Percentiles rank a stretch among this genome's conserved stretches.
These are phyloP conservation scores for Megastigmus dorsalis DNA, from an alignment of 2,888 invertebrate genomes.

Conservation along the genomic window DNA sequence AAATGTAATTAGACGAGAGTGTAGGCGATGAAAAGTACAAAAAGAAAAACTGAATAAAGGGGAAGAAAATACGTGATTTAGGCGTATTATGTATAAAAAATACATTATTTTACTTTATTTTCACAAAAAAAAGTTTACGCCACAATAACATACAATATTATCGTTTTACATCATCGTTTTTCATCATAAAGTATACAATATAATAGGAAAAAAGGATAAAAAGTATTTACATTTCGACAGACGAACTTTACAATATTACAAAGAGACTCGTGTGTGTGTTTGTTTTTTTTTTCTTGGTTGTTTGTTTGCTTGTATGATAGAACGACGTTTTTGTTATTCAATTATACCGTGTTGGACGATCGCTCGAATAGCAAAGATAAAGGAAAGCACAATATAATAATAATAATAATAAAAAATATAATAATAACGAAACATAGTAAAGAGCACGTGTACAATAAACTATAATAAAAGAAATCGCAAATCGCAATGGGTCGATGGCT, in stretches of 20 bases:
- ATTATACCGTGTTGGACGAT: neutral
- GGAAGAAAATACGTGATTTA: slow-evolving; percentile 24
- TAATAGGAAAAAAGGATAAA: slow-evolving; percentile 56
- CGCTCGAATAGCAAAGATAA: neutral
- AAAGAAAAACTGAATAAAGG: slow-evolving; percentile 13
- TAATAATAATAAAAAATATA: neutral
- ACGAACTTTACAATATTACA: slow-evolving; percentile 48
- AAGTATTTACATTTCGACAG: slow-evolving; percentile 71
- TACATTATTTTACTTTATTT: slow-evolving; percentile 72
- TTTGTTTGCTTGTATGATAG: too few relatives aligned
- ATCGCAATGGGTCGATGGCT: slow-evolving; percentile 25
- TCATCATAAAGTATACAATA: slow-evolving; percentile 33
- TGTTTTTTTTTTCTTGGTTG: too few relatives aligned
- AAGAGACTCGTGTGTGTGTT: too few relatives aligned
- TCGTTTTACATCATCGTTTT: slow-evolving; percentile 48
- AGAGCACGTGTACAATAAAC: neutral
- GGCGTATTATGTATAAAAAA: slow-evolving; percentile 66
- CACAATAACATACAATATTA: slow-evolving; percentile 53
- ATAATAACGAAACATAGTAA: slow-evolving; percentile 30
- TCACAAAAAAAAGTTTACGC: slow-evolving; percentile 55
- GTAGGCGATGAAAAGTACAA: too few relatives aligned
- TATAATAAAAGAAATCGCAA: neutral
- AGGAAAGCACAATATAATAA: neutral
- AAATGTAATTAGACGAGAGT: too few relatives aligned
- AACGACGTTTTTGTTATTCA: neutral